These are phyloP conservation scores for Asobara japonica DNA, from an alignment of 1,140 invertebrate species.

Conservation along the genomic window DNA sequence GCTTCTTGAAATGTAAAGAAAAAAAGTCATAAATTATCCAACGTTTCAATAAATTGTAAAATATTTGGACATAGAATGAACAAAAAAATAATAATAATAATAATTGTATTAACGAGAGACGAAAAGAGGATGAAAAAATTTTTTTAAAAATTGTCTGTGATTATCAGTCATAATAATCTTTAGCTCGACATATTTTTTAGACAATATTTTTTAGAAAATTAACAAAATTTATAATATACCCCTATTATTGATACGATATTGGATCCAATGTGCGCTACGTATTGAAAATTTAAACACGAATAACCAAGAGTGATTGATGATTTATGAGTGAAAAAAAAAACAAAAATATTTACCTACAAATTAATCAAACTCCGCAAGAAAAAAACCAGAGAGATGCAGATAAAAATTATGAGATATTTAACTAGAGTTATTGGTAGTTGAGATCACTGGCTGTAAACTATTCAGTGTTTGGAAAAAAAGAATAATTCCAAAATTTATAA, in stretches of 20 bases:
- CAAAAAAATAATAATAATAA: constrained; percentile 26
- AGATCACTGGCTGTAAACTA: constrained; percentile 65
- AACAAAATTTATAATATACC: constrained; percentile 65
- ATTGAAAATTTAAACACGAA: constrained; percentile 51
- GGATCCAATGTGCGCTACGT: constrained; percentile 55
- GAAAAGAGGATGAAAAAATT: constrained; percentile 45
- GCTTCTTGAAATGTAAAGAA: constrained; percentile 44
- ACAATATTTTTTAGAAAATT: constrained; percentile 67
- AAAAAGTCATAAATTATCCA: constrained; percentile 35
- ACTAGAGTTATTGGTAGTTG: constrained; percentile 57
- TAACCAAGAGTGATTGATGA: constrained; percentile 32
- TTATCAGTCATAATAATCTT: constrained; percentile 68
- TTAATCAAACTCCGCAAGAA: constrained; percentile 18
- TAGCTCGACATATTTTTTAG: constrained; percentile 67
- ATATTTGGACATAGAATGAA: constrained; percentile 25
- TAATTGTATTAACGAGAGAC: constrained; percentile 22
- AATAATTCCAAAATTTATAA: constrained; percentile 54
- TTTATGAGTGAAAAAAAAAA: neutral
- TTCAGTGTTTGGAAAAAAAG: constrained; percentile 64
- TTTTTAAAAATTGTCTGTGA: constrained; percentile 64
- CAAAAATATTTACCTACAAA: neutral
- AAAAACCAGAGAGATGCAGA: constrained; percentile 35
- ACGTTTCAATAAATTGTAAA: constrained; percentile 20
- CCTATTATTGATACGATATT: constrained; percentile 64
- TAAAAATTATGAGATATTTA: constrained; percentile 59